Percentiles rank a stretch among this genome's conserved stretches.
Evolutionary conservation across 2,888 invertebrate species (phyloP).

Genomic region (Carpatolechia fugitivella): DNA sequence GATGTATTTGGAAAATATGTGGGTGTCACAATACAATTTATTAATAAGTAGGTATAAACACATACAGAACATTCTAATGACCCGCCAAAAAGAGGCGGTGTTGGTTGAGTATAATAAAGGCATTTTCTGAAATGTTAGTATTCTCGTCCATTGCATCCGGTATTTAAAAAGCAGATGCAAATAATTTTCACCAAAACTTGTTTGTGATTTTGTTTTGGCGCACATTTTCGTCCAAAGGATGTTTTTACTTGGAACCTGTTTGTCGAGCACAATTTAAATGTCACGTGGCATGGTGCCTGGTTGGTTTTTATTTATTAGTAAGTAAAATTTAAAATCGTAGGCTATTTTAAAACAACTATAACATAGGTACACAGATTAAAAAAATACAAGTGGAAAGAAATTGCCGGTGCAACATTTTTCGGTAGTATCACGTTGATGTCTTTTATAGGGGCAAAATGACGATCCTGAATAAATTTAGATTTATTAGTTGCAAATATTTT

Average conservation of each 20-base stretch:
- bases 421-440: constrained; percentile 48
- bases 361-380: too few species aligned
- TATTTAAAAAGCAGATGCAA: constrained; percentile 53
- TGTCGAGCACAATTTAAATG: neutral
- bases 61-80: neutral
- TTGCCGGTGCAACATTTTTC: too few species aligned
- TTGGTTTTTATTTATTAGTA: too few species aligned
- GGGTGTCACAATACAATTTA: constrained; percentile 24
- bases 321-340: too few species aligned
- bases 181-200: constrained; percentile 37
- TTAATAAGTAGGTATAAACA: constrained; percentile 1
- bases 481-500: too few species aligned
- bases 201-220: constrained; percentile 15
- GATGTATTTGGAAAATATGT: constrained; percentile 6
- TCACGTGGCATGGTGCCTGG: neutral
- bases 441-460: constrained; percentile 28
- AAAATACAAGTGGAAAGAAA: too few species aligned
- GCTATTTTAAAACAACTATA: too few species aligned
- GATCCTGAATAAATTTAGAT: constrained; percentile 2
- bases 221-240: neutral
- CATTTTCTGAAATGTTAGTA: constrained; percentile 33
- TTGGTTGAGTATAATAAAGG: constrained; percentile 45
- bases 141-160: constrained; percentile 43
- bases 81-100: too few species aligned
- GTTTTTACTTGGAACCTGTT: neutral